Conservation (phyloP, 1,140 invertebrate species). For the Heterodera carotae region DNA sequence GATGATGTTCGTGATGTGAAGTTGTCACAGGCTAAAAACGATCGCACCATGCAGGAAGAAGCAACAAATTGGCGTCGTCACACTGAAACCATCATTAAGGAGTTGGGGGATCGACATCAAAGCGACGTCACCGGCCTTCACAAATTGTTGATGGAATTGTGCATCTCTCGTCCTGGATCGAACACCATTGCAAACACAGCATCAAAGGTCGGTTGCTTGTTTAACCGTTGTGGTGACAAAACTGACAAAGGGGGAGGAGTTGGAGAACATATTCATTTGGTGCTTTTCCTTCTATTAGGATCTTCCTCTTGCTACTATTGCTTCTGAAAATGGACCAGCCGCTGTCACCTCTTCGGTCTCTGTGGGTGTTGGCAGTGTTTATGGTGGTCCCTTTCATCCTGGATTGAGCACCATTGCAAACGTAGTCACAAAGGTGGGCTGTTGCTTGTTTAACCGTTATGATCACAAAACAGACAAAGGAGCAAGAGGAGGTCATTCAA, state of each 20-base stretch:
- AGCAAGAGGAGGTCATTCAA: too few relatives aligned
- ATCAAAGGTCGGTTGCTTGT: neutral
- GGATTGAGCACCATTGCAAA: neutral
- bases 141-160: constrained; percentile 9
- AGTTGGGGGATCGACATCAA: constrained; percentile 7
- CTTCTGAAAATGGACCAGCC: neutral
- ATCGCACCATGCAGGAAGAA: constrained; percentile 25
- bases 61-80: constrained; percentile 25
- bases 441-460: too few relatives aligned
- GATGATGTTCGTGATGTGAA: constrained; percentile 38
- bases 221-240: neutral
- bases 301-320: too few relatives aligned
- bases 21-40: constrained; percentile 13
- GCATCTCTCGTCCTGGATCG: neutral
- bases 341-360: neutral
- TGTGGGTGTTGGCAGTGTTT: neutral
- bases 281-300: too few relatives aligned
- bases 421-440: neutral
- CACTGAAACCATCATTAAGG: constrained; percentile 12
- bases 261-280: too few relatives aligned
- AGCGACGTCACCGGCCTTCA: neutral
- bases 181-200: neutral
- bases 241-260: neutral
- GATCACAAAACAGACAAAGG: too few relatives aligned
- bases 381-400: neutral